Conservation (phyloP, 2,113 vertebrate genomes). For the Solenodon paradoxus region DNA sequence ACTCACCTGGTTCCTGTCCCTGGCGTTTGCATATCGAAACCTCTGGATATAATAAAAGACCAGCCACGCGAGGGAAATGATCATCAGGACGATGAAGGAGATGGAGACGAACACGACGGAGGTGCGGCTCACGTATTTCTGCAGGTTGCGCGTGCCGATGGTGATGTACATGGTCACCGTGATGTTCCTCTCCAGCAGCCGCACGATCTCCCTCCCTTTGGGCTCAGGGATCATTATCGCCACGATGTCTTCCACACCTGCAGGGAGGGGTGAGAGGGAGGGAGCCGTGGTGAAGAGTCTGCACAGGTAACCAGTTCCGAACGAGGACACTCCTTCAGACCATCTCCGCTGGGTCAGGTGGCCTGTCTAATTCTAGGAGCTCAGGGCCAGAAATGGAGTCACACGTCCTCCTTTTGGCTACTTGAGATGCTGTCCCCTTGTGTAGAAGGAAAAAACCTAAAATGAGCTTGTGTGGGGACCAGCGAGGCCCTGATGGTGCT, state of each 20-base stretch:
- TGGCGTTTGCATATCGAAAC: slow-evolving; percentile 96
- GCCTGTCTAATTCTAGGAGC: background rate
- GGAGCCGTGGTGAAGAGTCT: background rate
- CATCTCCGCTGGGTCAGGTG: too few species aligned
- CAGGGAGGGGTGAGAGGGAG: background rate
- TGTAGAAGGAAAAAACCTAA: background rate
- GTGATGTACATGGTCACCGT: slow-evolving; percentile 93
- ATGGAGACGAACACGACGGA: slow-evolving; percentile 99
- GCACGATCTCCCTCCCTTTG: slow-evolving; percentile 93
- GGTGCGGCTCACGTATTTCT: slow-evolving; percentile 98
- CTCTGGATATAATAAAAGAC: slow-evolving; percentile 99
- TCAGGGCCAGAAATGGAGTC: background rate
- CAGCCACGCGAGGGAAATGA: slow-evolving; percentile 98
- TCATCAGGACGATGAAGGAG: slow-evolving; percentile 99
- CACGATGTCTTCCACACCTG: slow-evolving; percentile 94
- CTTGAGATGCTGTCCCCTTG: background rate
- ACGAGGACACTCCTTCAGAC: background rate
- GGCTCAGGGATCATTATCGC: slow-evolving; percentile 97
- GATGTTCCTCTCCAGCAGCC: slow-evolving; percentile 91
- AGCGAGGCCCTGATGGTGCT: background rate
- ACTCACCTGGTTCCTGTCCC: slow-evolving; percentile 96
- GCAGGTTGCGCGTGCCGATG: slow-evolving; percentile 96
- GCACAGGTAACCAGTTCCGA: background rate
- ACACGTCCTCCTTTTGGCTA: background rate
- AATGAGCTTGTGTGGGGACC: background rate